Percentiles rank a stretch among this genome's conserved stretches.
phyloP scores from a whole-genome alignment of 64 coral and sea anemone genomes.

The Exaiptasia diaphana region DNA sequence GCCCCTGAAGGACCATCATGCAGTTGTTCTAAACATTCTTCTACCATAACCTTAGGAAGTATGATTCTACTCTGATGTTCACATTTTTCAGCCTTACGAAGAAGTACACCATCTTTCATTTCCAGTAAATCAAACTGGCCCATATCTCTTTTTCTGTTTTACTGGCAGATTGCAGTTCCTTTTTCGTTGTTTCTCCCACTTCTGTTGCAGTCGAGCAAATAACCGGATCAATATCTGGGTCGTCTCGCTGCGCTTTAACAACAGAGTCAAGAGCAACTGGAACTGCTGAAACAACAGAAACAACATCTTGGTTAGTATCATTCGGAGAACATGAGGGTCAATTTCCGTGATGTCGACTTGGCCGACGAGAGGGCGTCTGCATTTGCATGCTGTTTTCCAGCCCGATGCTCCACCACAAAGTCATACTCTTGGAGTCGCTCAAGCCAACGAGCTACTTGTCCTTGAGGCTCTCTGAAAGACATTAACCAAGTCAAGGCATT shows the following conservation, averaged over 20 bases:
- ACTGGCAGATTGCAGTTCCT: neutral
- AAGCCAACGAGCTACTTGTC: constrained; percentile 44
- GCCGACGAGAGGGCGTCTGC: constrained; percentile 12
- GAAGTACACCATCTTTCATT: neutral
- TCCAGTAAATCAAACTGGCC: constrained; percentile 15
- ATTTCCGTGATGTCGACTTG: constrained; percentile 6
- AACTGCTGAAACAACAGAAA: neutral
- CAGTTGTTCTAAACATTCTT: neutral
- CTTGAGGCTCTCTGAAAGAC: constrained; percentile 23
- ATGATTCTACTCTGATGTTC: neutral
- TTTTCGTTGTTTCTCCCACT: neutral
- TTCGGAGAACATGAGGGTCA: constrained; percentile 21
- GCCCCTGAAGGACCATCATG: neutral
- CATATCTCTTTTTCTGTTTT: neutral
- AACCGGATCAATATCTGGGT: constrained; percentile 23
- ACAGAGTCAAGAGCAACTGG: neutral
- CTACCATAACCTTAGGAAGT: neutral
- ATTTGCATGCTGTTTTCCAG: constrained; percentile 18
- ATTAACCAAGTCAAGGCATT: constrained; percentile 19
- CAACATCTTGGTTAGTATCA: neutral
- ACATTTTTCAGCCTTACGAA: neutral
- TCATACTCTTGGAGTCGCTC: constrained; percentile 54
- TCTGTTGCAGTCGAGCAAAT: neutral
- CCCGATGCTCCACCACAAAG: constrained; percentile 16
- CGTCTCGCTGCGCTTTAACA: neutral